phyloP scores from a whole-genome alignment of 1,140 invertebrate species.

The Trachymyrmex cornetzi region DNA sequence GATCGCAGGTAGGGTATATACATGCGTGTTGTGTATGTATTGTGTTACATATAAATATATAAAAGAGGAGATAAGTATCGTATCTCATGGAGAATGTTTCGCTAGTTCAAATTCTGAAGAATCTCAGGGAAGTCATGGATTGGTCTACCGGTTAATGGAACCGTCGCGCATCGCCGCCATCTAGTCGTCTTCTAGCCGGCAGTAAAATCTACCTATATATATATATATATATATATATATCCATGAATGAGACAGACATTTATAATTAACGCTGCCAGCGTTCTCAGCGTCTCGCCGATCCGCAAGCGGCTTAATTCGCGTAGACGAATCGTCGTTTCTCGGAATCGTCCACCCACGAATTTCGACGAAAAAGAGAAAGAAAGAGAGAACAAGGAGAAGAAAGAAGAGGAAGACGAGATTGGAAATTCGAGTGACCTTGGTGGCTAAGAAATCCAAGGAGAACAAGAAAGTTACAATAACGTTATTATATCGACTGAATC shows the following conservation, averaged over 20 bases:
- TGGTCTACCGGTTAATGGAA: constrained; percentile 27
- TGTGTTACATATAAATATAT: background rate
- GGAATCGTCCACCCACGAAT: constrained; percentile 20
- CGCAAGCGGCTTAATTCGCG: background rate
- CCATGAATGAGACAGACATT: background rate
- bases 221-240: background rate
- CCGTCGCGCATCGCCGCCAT: constrained; percentile 12
- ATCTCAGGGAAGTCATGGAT: background rate
- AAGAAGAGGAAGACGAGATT: background rate
- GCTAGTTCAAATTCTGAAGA: background rate
- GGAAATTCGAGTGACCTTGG: constrained; percentile 18
- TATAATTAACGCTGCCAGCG: constrained; percentile 23
- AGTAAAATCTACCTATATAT: constrained; percentile 31
- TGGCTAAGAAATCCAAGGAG: too few species aligned
- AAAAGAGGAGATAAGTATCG: constrained; percentile 5
- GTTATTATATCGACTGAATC: too few species aligned
- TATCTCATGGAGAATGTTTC: background rate
- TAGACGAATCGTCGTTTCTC: constrained; percentile 27
- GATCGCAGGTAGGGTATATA: background rate
- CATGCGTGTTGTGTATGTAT: too few species aligned
- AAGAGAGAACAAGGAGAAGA: background rate
- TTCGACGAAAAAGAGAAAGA: background rate
- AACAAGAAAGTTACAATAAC: too few species aligned
- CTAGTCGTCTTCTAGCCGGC: background rate
- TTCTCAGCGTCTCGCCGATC: background rate